Conservation (phyloP, 1,140 invertebrate genomes). For the Drosophila oshimai region DNA sequence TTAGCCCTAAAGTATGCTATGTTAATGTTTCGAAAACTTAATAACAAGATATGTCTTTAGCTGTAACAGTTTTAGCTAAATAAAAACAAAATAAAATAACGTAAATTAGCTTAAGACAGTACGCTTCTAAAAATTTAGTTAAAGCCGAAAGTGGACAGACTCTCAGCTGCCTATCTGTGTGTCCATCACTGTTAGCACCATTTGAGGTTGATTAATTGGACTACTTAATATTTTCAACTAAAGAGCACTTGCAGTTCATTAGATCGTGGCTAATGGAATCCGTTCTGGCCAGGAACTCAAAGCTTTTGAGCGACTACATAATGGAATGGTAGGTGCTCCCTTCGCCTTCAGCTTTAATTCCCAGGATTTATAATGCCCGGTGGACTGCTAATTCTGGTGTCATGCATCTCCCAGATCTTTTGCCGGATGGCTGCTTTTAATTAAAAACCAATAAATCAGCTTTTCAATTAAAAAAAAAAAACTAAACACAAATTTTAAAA, state of each 20-base stretch:
- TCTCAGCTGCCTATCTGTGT: conserved; percentile 18
- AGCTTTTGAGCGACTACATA: conserved; percentile 83
- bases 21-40: too few relatives aligned
- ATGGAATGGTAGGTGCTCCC: conserved; percentile 89
- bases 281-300: conserved; percentile 84
- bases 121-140: not conserved
- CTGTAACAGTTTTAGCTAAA: too few relatives aligned
- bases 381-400: conserved; percentile 25
- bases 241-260: conserved; percentile 85
- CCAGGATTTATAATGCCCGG: conserved; percentile 44
- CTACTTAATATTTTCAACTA: not conserved
- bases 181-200: conserved; percentile 3
- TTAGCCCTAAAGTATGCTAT: too few relatives aligned
- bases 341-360: conserved; percentile 87
- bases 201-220: too few relatives aligned
- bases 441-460: too few relatives aligned
- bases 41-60: too few relatives aligned
- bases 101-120: not conserved
- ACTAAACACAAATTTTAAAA: too few relatives aligned
- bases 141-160: conserved; percentile 22
- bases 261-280: conserved; percentile 87
- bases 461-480: too few relatives aligned
- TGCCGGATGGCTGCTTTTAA: conserved; percentile 84
- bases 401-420: conserved; percentile 85
- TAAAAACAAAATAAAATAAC: too few relatives aligned